phyloP scores from a whole-genome alignment of 2,113 vertebrate genomes.

The Burhinus oedicnemus region DNA sequence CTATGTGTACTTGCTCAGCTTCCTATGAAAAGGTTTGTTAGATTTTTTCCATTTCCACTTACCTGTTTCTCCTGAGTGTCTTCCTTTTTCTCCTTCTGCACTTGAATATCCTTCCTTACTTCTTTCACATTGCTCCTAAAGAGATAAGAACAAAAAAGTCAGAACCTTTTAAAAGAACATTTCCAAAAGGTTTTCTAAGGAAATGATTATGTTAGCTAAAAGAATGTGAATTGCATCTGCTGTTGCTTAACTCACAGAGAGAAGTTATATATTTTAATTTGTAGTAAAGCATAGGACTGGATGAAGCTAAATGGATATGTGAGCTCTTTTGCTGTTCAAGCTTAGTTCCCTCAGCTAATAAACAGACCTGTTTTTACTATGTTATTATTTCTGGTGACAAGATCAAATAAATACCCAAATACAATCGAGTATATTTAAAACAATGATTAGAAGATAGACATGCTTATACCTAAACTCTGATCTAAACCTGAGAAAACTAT shows the following conservation, averaged over 20 bases:
- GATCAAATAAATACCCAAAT: background rate
- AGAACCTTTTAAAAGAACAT: background rate
- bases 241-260: background rate
- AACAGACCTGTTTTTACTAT: background rate
- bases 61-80: background rate
- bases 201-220: background rate
- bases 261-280: background rate
- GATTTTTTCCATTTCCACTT: background rate
- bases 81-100: background rate
- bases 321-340: background rate
- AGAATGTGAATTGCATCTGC: background rate
- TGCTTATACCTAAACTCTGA: background rate
- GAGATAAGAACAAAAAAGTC: background rate
- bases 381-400: background rate
- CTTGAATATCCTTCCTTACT: background rate
- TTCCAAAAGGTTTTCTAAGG: background rate
- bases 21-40: background rate
- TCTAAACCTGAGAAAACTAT: background rate
- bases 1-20: background rate
- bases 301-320: background rate
- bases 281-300: background rate
- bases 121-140: background rate
- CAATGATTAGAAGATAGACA: background rate
- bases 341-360: background rate
- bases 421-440: background rate